Percentiles rank a stretch among this genome's conserved stretches.
Conservation (phyloP, 2,797 vertebrate species). For the Harpagifer antarcticus region DNA sequence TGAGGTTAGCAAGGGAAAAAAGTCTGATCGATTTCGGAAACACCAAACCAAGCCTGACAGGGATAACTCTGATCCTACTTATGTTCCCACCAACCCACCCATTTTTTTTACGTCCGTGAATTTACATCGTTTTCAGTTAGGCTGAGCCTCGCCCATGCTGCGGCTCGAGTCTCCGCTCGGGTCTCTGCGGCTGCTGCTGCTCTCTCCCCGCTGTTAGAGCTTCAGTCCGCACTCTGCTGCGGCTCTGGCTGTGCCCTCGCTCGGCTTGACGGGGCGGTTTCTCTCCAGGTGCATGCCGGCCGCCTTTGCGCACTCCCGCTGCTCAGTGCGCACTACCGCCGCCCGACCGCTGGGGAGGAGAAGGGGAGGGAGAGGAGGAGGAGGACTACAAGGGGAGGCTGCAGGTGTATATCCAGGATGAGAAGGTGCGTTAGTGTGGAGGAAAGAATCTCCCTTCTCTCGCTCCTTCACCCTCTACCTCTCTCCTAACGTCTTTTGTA, state of each 20-base stretch:
- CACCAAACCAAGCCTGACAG: slow-evolving; percentile 45
- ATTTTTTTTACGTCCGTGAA: slow-evolving; percentile 13
- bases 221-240: slow-evolving; percentile 44
- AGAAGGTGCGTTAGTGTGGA: slow-evolving; percentile 44
- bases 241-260: slow-evolving; percentile 51
- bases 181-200: slow-evolving; percentile 1
- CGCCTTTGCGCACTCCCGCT: slow-evolving; percentile 28
- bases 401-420: slow-evolving; percentile 59
- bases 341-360: slow-evolving; percentile 10
- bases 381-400: slow-evolving; percentile 32
- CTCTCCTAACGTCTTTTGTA: slow-evolving; percentile 24
- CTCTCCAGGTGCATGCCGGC: slow-evolving; percentile 72
- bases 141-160: slow-evolving; percentile 50
- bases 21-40: slow-evolving; percentile 33
- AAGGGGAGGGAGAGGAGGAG: slow-evolving; percentile 12
- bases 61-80: slow-evolving; percentile 46
- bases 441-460: slow-evolving; percentile 16
- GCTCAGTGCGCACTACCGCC: slow-evolving; percentile 39
- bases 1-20: not conserved
- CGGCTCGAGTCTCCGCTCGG: slow-evolving; percentile 33
- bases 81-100: slow-evolving; percentile 24
- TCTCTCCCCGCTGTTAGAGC: slow-evolving; percentile 20
- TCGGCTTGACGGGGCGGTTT: slow-evolving; percentile 47
- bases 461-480: slow-evolving; percentile 8
- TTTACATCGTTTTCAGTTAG: slow-evolving; percentile 33